Evolutionary conservation across 2,888 invertebrate genomes (phyloP).

Genomic region (Masnerella sp.): DNA sequence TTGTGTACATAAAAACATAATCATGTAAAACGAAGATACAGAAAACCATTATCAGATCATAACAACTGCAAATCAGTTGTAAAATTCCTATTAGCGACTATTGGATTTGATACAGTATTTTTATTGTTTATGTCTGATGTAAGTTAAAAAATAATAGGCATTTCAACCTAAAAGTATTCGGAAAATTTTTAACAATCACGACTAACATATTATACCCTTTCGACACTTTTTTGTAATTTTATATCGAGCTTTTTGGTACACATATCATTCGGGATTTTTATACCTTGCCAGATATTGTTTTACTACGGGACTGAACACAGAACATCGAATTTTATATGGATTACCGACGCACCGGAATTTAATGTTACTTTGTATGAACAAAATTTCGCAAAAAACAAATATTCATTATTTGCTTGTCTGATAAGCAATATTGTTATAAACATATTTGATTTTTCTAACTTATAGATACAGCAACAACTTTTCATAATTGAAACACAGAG

Average conservation of each 20-base stretch:
- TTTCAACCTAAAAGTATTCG: too few species aligned
- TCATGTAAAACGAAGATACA: slow-evolving; percentile 29
- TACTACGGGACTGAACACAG: slow-evolving; percentile 6
- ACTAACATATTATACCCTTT: slow-evolving; percentile 11
- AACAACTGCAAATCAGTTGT: slow-evolving; percentile 42
- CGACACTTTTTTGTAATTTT: slow-evolving; percentile 51
- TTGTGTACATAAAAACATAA: slow-evolving; percentile 45
- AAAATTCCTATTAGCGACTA: slow-evolving; percentile 54
- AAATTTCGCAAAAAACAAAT: too few species aligned
- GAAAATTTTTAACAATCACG: too few species aligned
- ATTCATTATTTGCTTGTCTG: too few species aligned
- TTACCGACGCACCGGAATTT: slow-evolving; percentile 24
- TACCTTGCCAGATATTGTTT: slow-evolving; percentile 24
- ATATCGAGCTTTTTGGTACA: slow-evolving; percentile 41
- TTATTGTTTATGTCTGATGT: slow-evolving; percentile 24
- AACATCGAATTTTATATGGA: slow-evolving; percentile 52
- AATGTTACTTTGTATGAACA: slow-evolving; percentile 26
- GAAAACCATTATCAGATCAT: slow-evolving; percentile 41
- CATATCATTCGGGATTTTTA: slow-evolving; percentile 48
- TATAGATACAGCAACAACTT: too few species aligned
- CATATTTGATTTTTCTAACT: too few species aligned
- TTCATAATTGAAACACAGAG: too few species aligned
- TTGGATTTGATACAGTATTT: slow-evolving; percentile 52
- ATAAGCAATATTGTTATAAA: too few species aligned
- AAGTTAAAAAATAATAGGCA: too few species aligned